Evolutionary conservation across 2,113 vertebrate genomes (phyloP), one percentile per base, ranked within the genome.

Genomic region (Ancistrus triradiatus): DNA sequence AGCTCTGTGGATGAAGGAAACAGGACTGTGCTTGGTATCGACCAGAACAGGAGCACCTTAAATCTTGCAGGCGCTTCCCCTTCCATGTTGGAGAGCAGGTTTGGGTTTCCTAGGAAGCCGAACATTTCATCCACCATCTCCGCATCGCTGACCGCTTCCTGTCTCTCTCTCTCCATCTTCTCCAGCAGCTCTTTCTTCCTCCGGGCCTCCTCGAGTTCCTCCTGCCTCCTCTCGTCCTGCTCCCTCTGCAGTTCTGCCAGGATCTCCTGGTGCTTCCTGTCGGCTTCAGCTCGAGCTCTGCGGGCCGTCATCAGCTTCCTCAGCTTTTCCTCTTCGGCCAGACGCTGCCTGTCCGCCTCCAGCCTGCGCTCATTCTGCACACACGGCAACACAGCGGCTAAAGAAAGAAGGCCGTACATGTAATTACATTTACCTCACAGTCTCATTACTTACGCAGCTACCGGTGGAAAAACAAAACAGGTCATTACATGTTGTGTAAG

Each of bases 121-220:
- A 99, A 98, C 94, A 99, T 96, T 83, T 95, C 95, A 85, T 99
- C 96, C 84, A 99, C 94, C 94, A 99, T 96, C 69, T 99, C 96
- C 0, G 96, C 97, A 83, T 98, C 92, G 0, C 94, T 99, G 72
- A 99, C 87, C 0, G 95, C 95, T 74, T 98, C 94, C 0, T 87
- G 80, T 2, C 92, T 91, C 14, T 93, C 91, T 74, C 81, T 91
- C 81, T 99, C 94, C 92, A 93, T 93, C 82, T 93, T 92, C 69
- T 95, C 91, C 14, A 99, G 77, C 57, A 98, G 74, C 64, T 98
- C 92, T 74, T 98, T 99, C 84, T 99, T 99, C 73, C 80, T 84
- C 1, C 92, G 91, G 0, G 87, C 88, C 72, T 93, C 93, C 58
- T 93, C 92, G 27, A 92, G 92, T 77, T 98, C 94, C 46, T 85